Evolutionary conservation across 2,888 invertebrate genomes (phyloP), one percentile per base, ranked within the genome.

Genomic region (Heliconius hortense): DNA sequence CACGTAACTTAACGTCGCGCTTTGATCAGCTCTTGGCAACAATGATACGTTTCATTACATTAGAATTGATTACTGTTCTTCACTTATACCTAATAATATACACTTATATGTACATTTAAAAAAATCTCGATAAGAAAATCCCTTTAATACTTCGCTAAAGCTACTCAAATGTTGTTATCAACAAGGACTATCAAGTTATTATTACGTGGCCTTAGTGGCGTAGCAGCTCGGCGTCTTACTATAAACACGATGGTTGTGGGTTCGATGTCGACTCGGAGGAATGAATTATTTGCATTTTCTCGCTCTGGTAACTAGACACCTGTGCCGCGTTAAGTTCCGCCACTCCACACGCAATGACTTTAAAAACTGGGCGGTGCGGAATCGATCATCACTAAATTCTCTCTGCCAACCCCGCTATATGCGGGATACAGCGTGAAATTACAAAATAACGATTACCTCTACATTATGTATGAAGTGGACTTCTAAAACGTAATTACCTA

Each of bases 101-200:
- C 15, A 26, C 4, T 43, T 15, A n/a, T 21, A 7, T 21, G 7
- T 48, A 48, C 24, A 26, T 13, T 60, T 28, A 15, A 28, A 60
- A 60, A 28, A 15, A 1, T 15, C 15, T 26, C 60, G 60, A 60
- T 60, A 60, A 60, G 26, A 60, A 60, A 28, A 60, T 60, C 26
- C 26, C 26, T 15, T 28, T 60, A 60, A 60, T 60, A 60, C 60
- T 26, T n/a, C 59, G 13, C 60, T 7, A 60, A 28, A 60, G 26
- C 60, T 60, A 60, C 60, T 60, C 60, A 60, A 60, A 60, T 26
- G 28, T 60, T 60, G 60, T 60, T 60, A 60, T 60, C 60, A 26
- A 60, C 26, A 26, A 60, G 26, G 60, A 26, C 60, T 28, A 60
- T 26, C 1, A 56, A 56, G n/a, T 56, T n/a, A 21, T 48, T 48